These are phyloP conservation scores for Miichthys miiuy DNA, from an alignment of 2,797 vertebrate genomes.

Conservation along the genomic window DNA sequence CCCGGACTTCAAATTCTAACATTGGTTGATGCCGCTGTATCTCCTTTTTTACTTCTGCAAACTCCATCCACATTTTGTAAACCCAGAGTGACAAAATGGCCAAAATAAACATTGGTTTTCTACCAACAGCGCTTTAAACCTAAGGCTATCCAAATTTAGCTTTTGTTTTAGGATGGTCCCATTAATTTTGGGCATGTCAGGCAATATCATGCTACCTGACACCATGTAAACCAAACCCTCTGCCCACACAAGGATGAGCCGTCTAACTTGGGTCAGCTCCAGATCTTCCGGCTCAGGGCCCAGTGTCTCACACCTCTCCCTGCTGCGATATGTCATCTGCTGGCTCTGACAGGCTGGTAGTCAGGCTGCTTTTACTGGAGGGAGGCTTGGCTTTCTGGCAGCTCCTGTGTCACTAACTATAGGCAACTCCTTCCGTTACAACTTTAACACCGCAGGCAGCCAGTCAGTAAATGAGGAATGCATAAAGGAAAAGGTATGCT, in stretches of 20 bases:
- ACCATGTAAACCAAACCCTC: slow-evolving; percentile 36
- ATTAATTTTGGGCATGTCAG: slow-evolving; percentile 38
- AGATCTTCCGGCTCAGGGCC: slow-evolving; percentile 56
- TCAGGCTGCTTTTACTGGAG: slow-evolving; percentile 37
- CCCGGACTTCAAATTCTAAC: not conserved
- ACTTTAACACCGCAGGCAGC: slow-evolving; percentile 39
- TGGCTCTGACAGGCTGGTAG: slow-evolving; percentile 58
- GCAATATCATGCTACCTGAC: slow-evolving; percentile 36
- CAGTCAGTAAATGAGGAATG: slow-evolving; percentile 40
- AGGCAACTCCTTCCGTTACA: slow-evolving; percentile 29
- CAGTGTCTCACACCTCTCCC: slow-evolving; percentile 60
- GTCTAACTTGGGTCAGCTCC: slow-evolving; percentile 57
- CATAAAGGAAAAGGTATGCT: slow-evolving; percentile 41
- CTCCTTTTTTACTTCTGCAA: not conserved
- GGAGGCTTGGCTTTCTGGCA: slow-evolving; percentile 49
- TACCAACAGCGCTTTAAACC: not conserved
- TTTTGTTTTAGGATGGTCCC: slow-evolving; percentile 23
- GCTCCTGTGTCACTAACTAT: slow-evolving; percentile 37
- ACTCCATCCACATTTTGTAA: not conserved
- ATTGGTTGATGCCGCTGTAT: not conserved
- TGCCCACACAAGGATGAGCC: slow-evolving; percentile 49
- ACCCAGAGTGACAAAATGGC: not conserved
- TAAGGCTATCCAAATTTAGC: not conserved
- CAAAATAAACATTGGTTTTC: slow-evolving; percentile 1
- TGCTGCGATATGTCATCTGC: slow-evolving; percentile 63